Evolutionary conservation across 2,113 vertebrate genomes (phyloP), one percentile per base, ranked within the genome.

Genomic region (Lampris megalopsis): DNA sequence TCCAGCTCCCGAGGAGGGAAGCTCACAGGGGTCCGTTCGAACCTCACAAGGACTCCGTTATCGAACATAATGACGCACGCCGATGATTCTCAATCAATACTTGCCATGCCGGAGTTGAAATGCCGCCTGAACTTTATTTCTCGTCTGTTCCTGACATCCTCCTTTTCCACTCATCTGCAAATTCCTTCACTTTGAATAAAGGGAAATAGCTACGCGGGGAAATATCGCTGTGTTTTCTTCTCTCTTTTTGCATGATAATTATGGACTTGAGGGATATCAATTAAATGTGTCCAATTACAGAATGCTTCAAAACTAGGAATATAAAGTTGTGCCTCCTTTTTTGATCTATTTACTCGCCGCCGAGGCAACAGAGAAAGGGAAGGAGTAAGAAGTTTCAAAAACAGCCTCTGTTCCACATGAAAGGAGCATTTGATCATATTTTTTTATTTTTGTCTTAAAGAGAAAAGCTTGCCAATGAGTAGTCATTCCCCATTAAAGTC

Each of bases 401-500:
- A 86, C 91, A 91, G 82, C 82, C 87, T 92, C 89, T 89, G 91
- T 92, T 91, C 86, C 81, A 90, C 91, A 90, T 91, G 90, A 93
- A 93, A 93, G 92, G 63, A 60, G 47, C 83, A 90, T 93, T 91
- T 92, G 92, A 93, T 93, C 91, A 86, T 93, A 79, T 91, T 92
- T 92, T 90, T 90, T 93, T 92, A 85, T 92, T 92, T 93, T 92
- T 86, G 88, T 91, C 88, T 86, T 90, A 90, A 90, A 91, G 82
- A 92, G 89, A 89, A 92, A 92, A 89, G 84, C 89, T 86, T 90
- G 87, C 89, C 91, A 90, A 91, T 88, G 90, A 90, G 88, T 81
- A 93, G 91, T 93, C 93, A 85, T 89, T 89, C 85, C 87, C 91
- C 89, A 93, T 93, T 94, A 93, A 92, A 93, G 87, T 93, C 92